Evolutionary conservation across 2,888 invertebrate genomes (phyloP), one percentile per base, ranked within the genome.

Genomic region (Monochamus alternatus): DNA sequence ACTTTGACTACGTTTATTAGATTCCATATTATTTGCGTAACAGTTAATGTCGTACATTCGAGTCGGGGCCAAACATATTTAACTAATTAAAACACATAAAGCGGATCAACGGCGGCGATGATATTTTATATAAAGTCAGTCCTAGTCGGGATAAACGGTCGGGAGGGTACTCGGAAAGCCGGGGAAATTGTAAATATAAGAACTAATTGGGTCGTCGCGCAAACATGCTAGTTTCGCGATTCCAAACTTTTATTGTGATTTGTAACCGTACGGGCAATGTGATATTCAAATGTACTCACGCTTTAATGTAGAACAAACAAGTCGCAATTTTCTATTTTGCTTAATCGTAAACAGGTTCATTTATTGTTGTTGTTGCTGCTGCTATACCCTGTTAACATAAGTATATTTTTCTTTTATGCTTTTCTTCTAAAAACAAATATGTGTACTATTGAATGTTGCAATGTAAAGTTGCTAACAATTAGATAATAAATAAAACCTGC

Each of bases 1-100:
- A 67, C 67, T 38, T 32, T 58, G 55, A 52, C 32, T n/a, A 64
- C 78, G 60, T 44, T 80, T 78, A 80, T 80, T 80, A 80, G 78
- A 80, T 80, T 77, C 74, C 74, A 73, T 76, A 80, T 80, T 80
- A 80, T 80, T 80, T 80, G 80, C 77, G 75, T 76, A 78, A 75
- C 64, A 76, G 75, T 79, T 79, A 77, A 69, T 70, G 72, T 72
- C 44, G 63, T 71, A 62, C 47, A 66, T 66, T 66, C 52, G 52
- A 10, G 66, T 31, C 66, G 52, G 66, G 55, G 2, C 38, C 44
- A 63, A 63, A 66, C 52, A 44, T 66, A 66, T 66, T 66, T 66
- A 66, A 47, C 66, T 66, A 66, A 66, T 66, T 66, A 66, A 66
- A 66, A 52, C 31, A 66, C 66, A 66, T 66, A 66, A 66, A 52